Conservation (phyloP, 2,113 vertebrate genomes). For the Ceyx cyanopectus region DNA sequence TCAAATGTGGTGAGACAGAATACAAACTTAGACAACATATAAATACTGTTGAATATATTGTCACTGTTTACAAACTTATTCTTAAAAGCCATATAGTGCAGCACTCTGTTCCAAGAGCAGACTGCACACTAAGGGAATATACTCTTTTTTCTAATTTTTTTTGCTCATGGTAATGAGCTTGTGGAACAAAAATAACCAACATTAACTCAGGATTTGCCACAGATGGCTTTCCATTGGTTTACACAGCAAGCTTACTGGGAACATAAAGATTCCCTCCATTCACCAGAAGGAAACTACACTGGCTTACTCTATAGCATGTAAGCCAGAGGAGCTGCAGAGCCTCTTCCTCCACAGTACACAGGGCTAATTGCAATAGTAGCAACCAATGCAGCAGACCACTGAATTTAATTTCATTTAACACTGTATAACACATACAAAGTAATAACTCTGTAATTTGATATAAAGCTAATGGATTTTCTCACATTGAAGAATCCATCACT, state of each 20-base stretch:
- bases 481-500: neutral
- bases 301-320: neutral
- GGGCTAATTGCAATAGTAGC: neutral
- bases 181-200: neutral
- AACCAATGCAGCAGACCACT: neutral
- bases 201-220: neutral
- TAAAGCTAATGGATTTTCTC: neutral
- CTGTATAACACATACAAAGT: neutral
- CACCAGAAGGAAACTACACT: neutral
- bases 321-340: neutral
- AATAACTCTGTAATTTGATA: neutral
- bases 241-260: accelerated
- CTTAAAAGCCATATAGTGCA: neutral
- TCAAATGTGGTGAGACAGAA: neutral
- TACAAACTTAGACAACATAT: accelerated
- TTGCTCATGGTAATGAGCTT: neutral
- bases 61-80: neutral
- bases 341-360: neutral
- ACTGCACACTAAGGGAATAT: neutral
- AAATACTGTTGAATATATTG: neutral
- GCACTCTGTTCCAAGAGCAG: neutral
- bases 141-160: neutral
- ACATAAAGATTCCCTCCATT: neutral
- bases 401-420: neutral
- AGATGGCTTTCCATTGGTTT: neutral